These are phyloP conservation scores for Neotragus pygmaeus DNA, from an alignment of 2,113 vertebrate genomes.

Conservation along the genomic window DNA sequence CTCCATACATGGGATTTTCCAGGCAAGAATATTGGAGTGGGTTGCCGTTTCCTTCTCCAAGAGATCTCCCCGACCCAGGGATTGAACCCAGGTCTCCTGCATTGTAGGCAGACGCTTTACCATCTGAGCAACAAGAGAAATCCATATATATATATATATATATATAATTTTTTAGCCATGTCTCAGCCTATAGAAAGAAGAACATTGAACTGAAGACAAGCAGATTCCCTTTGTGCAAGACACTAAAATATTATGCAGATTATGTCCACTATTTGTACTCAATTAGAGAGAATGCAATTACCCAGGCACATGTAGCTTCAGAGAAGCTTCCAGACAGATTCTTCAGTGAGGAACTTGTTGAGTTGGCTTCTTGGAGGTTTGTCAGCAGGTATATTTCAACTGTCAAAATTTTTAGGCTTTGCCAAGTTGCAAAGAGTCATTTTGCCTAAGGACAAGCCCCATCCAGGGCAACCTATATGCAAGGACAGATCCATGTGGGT, in stretches of 20 bases:
- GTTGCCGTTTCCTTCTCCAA: too few species aligned
- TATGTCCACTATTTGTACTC: not conserved
- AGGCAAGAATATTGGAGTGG: too few species aligned
- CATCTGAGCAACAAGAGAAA: too few species aligned
- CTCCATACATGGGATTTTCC: too few species aligned
- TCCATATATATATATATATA: not conserved
- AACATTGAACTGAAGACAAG: not conserved
- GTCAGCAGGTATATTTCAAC: not conserved
- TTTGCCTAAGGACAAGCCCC: not conserved
- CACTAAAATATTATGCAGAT: not conserved
- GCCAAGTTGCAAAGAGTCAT: not conserved
- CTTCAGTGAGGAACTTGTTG: not conserved
- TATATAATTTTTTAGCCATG: not conserved
- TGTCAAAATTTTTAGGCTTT: not conserved
- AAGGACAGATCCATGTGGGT: not conserved
- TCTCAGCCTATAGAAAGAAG: not conserved
- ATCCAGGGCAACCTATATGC: not conserved
- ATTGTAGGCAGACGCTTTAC: too few species aligned
- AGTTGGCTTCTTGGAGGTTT: not conserved
- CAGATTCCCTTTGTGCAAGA: not conserved
- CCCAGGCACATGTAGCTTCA: not conserved
- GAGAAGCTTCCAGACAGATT: not conserved
- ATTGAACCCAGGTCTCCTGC: too few species aligned
- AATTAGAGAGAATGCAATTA: not conserved
- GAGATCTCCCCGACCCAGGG: too few species aligned